Evolutionary conservation across 2,888 invertebrate species (phyloP), one percentile per base, ranked within the genome.

Genomic region (Masnerella sp.): DNA sequence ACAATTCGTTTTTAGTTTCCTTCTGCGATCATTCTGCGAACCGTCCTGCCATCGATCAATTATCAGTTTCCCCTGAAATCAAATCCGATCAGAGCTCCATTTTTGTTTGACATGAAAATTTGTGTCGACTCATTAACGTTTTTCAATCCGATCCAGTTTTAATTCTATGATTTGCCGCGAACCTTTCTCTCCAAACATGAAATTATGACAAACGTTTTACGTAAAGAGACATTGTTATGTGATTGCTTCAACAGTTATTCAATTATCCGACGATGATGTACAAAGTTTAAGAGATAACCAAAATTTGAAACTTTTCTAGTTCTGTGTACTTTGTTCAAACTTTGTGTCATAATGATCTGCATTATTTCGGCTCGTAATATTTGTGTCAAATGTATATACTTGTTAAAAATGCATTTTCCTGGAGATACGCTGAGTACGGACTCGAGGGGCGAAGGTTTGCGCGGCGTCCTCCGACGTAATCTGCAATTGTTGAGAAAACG

Each of bases 301-400:
- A 40, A 61, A 40, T 51, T 69, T 69, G 32, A 69, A 69, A 61
- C 47, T 69, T 49, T 54, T 49, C 54, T 18, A 70, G 56, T 56
- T 70, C 28, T 56, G 42, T 69, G 69, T 69, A 69, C 69, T 54
- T 62, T 62, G 47, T 69, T 45, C 51, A 51, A 71, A 71, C 54
- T 54, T 69, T 59, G 42, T 67, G 59, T 56, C 47, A 49, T 49
- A 52, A 67, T 43, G 47, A 65, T 59, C 34, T 72, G 64, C 65
- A 56, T 72, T 67, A 67, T 67, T 61, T 61, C 61, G 67, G 72
- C 54, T 72, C 67, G 72, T 72, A 47, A 54, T 49, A 72, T 71
- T 71, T 67, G 61, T 72, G 61, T 61, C 72, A 67, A 54, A 61
- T 59, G 54, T 72, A 36, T 61, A 54, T 72, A 42, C 36, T 56